These are phyloP conservation scores for Colossoma macropomum DNA, from an alignment of 2,113 vertebrate genomes.

Conservation along the genomic window DNA sequence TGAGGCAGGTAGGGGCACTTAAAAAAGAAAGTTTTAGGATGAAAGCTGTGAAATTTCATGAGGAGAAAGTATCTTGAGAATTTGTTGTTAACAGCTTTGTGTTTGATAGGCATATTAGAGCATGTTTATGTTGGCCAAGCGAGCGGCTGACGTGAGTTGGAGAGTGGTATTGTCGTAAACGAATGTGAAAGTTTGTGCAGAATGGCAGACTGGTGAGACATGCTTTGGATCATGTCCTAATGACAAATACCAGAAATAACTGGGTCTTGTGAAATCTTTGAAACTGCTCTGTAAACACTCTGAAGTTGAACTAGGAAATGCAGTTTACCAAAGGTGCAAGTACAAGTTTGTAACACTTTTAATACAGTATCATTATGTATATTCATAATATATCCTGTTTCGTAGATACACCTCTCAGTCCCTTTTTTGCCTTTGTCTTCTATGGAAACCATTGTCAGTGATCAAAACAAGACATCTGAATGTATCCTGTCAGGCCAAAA, in stretches of 20 bases:
- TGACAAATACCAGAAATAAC: constrained; percentile 28
- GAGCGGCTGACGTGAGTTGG: neutral
- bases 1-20: neutral
- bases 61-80: neutral
- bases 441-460: neutral
- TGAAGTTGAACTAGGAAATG: neutral
- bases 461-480: neutral
- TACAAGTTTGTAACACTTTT: neutral
- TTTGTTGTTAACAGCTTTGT: neutral
- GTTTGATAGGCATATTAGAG: neutral
- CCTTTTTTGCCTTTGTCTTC: no score
- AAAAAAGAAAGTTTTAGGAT: neutral
- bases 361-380: neutral
- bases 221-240: constrained; percentile 19
- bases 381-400: neutral
- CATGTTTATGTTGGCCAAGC: constrained; percentile 31
- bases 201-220: constrained; percentile 14
- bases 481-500: no score
- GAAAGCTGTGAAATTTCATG: neutral
- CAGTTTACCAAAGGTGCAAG: neutral
- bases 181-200: constrained; percentile 21
- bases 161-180: neutral
- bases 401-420: no score
- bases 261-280: constrained; percentile 4
- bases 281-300: neutral